A percentile compares a stretch with the other conserved stretches of the same genome.
phyloP scores from a whole-genome alignment of 2,888 invertebrate species.

The Phyllotreta striolata region DNA sequence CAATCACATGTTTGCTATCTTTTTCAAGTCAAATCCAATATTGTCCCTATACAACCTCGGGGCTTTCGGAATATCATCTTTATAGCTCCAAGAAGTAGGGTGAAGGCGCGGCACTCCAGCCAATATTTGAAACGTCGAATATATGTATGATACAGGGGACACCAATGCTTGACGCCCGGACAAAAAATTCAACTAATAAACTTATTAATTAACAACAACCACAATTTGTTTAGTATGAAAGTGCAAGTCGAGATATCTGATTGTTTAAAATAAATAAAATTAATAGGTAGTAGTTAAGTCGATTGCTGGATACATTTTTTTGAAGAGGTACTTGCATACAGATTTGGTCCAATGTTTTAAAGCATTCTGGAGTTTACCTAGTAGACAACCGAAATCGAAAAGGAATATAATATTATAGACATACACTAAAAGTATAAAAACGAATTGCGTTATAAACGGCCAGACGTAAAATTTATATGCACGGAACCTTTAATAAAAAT shows the following conservation, averaged over 20 bases:
- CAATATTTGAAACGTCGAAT: conserved; percentile 40
- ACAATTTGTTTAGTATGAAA: no score
- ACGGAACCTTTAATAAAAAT: neutral
- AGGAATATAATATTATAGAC: conserved; percentile 3
- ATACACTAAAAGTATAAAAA: conserved; percentile 16
- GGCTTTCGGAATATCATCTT: conserved; percentile 45
- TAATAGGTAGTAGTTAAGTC: no score
- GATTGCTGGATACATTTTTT: no score
- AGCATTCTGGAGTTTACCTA: neutral
- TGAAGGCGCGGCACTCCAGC: conserved; percentile 40
- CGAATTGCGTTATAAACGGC: conserved; percentile 4
- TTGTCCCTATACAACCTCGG: conserved; percentile 38
- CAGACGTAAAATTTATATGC: conserved; percentile 15
- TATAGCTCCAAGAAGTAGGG: conserved; percentile 42
- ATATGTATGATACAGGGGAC: conserved; percentile 3
- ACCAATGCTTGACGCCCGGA: neutral
- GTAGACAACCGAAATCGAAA: conserved; percentile 11
- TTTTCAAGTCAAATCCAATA: conserved; percentile 43
- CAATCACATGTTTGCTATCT: conserved; percentile 43
- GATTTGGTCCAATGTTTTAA: conserved; percentile 1
- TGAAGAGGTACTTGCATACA: no score
- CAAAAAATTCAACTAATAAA: no score
- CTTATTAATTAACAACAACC: no score
- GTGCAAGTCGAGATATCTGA: no score
- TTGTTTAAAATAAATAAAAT: no score